Base-by-base conservation (phyloP, 2,797 vertebrate genomes). In the Danio tinwini region DNA sequence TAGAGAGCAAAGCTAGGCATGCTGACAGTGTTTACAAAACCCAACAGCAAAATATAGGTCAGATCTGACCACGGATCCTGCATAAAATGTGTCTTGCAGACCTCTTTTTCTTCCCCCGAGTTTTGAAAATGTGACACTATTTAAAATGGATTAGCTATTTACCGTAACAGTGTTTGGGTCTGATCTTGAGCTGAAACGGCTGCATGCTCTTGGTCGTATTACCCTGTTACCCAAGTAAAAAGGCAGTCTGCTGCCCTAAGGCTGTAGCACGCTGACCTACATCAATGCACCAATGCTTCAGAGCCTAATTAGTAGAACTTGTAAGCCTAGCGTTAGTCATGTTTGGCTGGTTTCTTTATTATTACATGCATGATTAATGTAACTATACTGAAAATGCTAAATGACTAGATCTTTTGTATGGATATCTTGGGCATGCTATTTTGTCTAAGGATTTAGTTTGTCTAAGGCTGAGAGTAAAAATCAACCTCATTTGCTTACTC, bases 351-450 rank as follows among this genome's bases (percentile, higher is more conserved):
- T 56, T 56, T 56, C 62, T 68, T 39, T 55, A 55, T 65, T 76
- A 62, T 58, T 67, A 58, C 63, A 67, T 39, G 63, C 16, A 76
- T 68, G 53, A 77, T 59, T 77, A 68, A 59, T 58, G 7, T 19
- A 69, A 50, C 64, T 50, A 58, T 50, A 29, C 53, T 63, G 68
- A n/a, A 53, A 56, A 74, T 58, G 77, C 65, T 71, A 45, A 82
- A 49, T 59, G 81, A 83, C 63, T 80, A 79, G 63, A 84, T 80
- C 29, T 29, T 85, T 85, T 86, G 29, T 82, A 42, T 84, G 83
- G 73, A 83, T 42, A 77, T 59, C 52, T 17, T 76, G n/a, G n/a
- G 5, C 4, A 13, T 71, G 12, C 17, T 72, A 29, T 29, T 72
- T 19, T 17, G 11, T 53, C 42, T 19, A 61, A 72, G 53, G 17